Conservation (phyloP, 2,797 vertebrate genomes). For the Gallinago nigripennis region DNA sequence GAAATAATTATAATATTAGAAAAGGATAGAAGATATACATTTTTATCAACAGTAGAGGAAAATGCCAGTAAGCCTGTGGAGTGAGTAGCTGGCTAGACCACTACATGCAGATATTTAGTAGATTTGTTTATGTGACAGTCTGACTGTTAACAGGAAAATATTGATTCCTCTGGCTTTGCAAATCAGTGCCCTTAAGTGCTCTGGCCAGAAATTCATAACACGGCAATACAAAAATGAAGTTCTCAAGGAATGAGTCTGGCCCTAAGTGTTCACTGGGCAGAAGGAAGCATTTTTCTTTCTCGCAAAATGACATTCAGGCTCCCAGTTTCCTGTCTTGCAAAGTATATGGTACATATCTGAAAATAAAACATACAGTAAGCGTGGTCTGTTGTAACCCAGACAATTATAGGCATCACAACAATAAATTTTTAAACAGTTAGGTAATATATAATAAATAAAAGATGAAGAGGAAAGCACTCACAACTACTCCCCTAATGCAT, state of each 20-base stretch:
- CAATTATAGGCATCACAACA: conserved; percentile 64
- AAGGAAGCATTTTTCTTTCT: conserved; percentile 43
- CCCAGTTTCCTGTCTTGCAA: conserved; percentile 39
- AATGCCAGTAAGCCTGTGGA: not conserved
- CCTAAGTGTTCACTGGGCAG: conserved; percentile 3
- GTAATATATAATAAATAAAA: conserved; percentile 77
- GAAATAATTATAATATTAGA: not conserved
- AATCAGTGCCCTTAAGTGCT: conserved; percentile 50
- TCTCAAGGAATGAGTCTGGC: conserved; percentile 9
- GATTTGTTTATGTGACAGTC: conserved; percentile 48
- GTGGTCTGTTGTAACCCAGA: conserved; percentile 54
- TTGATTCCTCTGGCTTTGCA: conserved; percentile 49
- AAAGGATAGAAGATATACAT: not conserved
- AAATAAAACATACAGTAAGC: conserved; percentile 60
- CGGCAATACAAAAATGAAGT: conserved; percentile 26
- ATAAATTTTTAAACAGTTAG: conserved; percentile 78
- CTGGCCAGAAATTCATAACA: conserved; percentile 45
- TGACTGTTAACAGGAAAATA: conserved; percentile 52
- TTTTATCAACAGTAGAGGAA: not conserved
- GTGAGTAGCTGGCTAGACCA: not conserved
- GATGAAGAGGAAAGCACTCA: conserved; percentile 67
- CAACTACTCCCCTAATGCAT: conserved; percentile 61
- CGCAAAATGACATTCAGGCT: conserved; percentile 7
- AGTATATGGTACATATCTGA: conserved; percentile 36
- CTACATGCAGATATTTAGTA: not conserved